Evolutionary conservation across 2,888 invertebrate species (phyloP).

Genomic region (Trichacis sp.): DNA sequence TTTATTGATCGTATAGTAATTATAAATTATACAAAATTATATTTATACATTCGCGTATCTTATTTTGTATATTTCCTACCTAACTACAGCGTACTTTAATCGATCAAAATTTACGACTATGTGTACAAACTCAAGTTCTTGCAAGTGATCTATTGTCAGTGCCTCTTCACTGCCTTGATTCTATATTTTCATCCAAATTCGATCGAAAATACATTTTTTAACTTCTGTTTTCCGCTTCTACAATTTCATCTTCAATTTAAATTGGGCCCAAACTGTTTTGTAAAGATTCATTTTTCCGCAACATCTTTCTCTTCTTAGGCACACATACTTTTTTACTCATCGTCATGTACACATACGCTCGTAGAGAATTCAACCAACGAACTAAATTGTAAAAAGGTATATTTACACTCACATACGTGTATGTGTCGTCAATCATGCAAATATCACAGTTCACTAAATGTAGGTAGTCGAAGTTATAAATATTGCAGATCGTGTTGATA

Average conservation of each 20-base stretch:
- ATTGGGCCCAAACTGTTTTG: constrained; percentile 28
- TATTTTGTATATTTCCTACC: constrained; percentile 54
- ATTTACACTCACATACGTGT: constrained; percentile 52
- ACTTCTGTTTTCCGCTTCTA: constrained; percentile 32
- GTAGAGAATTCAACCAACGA: constrained; percentile 21
- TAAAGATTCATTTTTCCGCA: constrained; percentile 28
- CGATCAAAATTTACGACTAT: constrained; percentile 33
- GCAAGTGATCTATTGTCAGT: constrained; percentile 46
- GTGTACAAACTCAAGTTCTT: constrained; percentile 45
- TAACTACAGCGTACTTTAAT: constrained; percentile 46
- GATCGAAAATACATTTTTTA: constrained; percentile 40
- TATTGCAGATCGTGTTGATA: constrained; percentile 20
- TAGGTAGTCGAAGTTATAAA: constrained; percentile 32
- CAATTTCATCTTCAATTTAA: constrained; percentile 21
- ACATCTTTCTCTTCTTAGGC: constrained; percentile 36
- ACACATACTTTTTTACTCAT: constrained; percentile 41
- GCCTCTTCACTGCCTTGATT: constrained; percentile 26
- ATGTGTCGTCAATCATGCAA: constrained; percentile 54
- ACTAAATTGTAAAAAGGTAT: constrained; percentile 38
- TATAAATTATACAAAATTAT: constrained; percentile 64
- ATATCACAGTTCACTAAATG: constrained; percentile 62
- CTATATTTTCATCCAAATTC: constrained; percentile 36
- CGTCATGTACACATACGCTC: constrained; percentile 27
- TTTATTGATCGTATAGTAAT: constrained; percentile 59
- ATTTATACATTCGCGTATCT: constrained; percentile 51